Conservation (phyloP, 2,113 vertebrate genomes). For the Colossoma macropomum region DNA sequence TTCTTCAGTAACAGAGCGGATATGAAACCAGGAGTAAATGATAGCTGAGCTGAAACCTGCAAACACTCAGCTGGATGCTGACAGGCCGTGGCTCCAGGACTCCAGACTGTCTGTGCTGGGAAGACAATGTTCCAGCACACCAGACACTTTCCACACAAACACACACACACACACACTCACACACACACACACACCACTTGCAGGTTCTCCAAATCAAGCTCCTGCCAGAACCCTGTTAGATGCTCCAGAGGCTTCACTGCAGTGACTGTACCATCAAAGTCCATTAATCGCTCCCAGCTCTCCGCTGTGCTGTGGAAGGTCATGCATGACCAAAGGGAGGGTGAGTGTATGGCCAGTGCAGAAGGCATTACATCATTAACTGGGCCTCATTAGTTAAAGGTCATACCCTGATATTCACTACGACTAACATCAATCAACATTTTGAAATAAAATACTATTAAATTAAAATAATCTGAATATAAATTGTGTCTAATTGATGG, state of each 20-base stretch:
- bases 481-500: no score
- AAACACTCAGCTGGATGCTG: background rate
- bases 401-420: background rate
- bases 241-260: background rate
- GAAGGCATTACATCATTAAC: background rate
- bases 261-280: background rate
- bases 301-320: background rate
- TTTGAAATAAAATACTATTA: background rate
- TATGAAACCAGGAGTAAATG: background rate
- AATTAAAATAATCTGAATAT: background rate
- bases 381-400: background rate
- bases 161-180: slow-evolving; percentile 12
- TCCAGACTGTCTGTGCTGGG: background rate
- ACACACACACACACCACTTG: background rate
- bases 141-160: background rate
- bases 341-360: background rate
- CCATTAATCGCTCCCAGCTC: background rate
- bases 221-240: background rate
- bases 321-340: background rate
- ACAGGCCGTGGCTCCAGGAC: background rate
- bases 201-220: background rate
- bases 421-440: no score
- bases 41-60: background rate
- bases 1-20: background rate
- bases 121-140: background rate